Evolutionary conservation across 2,113 vertebrate species (phyloP).

Genomic region (Callipepla californica): DNA sequence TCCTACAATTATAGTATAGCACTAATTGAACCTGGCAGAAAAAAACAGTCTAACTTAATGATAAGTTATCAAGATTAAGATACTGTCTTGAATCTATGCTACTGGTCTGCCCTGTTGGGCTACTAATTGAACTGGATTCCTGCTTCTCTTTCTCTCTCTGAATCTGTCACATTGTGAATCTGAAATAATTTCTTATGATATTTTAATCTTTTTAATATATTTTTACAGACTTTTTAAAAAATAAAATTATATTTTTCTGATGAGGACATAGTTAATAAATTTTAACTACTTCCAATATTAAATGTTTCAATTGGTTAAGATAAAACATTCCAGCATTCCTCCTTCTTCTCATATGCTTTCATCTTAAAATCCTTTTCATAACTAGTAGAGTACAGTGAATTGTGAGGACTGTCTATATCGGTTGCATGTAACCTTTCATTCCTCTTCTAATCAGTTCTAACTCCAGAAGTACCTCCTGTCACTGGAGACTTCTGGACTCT

Average conservation of each 20-base stretch:
- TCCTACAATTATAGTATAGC: not conserved
- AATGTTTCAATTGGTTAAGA: not conserved
- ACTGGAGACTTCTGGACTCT: not conserved
- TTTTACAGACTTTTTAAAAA: not conserved
- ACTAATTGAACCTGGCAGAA: not conserved
- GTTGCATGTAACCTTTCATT: not conserved
- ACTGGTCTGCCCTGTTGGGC: not conserved
- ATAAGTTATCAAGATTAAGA: not conserved
- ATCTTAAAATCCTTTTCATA: not conserved
- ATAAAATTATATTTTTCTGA: not conserved
- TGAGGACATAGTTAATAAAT: not conserved
- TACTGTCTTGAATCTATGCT: not conserved
- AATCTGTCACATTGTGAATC: not conserved
- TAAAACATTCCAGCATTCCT: not conserved
- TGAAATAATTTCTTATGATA: not conserved
- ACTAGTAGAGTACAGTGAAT: not conserved
- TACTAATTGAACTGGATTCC: not conserved
- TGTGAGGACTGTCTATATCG: not conserved
- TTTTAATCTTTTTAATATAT: not conserved
- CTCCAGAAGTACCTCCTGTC: not conserved
- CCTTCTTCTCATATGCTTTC: not conserved
- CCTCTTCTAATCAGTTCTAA: not conserved
- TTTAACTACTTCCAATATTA: not conserved
- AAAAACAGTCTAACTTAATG: not conserved
- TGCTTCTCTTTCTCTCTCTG: not conserved